A percentile compares a stretch with the other conserved stretches of the same genome.
These are phyloP conservation scores for Ophioninae sp. DNA, from an alignment of 2,888 invertebrate genomes.

Conservation along the genomic window DNA sequence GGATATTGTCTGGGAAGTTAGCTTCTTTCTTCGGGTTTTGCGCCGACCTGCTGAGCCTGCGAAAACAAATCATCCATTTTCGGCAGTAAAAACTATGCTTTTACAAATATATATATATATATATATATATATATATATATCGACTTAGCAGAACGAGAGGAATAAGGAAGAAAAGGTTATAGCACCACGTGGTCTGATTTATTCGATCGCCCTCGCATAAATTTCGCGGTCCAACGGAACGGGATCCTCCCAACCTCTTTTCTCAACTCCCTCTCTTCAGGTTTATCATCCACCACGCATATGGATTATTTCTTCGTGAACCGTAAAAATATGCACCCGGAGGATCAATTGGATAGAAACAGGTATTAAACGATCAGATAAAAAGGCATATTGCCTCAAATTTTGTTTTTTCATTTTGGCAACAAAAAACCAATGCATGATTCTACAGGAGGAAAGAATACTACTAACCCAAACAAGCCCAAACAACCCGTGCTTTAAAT, in stretches of 20 bases:
- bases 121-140: slow-evolving; percentile 41
- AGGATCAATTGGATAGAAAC: slow-evolving; percentile 49
- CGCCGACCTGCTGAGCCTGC: slow-evolving; percentile 69
- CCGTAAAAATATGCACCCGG: slow-evolving; percentile 47
- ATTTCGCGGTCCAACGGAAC: slow-evolving; percentile 50
- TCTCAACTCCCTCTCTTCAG: slow-evolving; percentile 24
- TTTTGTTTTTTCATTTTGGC: slow-evolving; percentile 19
- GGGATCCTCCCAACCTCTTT: slow-evolving; percentile 30
- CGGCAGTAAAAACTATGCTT: slow-evolving; percentile 69
- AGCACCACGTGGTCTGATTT: slow-evolving; percentile 57
- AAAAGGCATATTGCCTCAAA: slow-evolving; percentile 20
- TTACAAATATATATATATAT: slow-evolving; percentile 53
- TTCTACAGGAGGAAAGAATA: neutral
- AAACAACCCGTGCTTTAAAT: too few species aligned
- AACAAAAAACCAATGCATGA: neutral
- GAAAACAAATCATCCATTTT: slow-evolving; percentile 74
- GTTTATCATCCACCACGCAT: slow-evolving; percentile 51
- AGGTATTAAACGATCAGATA: slow-evolving; percentile 23
- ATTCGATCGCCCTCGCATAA: slow-evolving; percentile 61
- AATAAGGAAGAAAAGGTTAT: slow-evolving; percentile 57
- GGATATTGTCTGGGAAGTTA: slow-evolving; percentile 9
- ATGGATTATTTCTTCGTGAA: slow-evolving; percentile 55
- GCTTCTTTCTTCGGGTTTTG: slow-evolving; percentile 39
- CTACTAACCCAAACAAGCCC: too few species aligned
- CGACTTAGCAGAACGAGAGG: slow-evolving; percentile 48